Conservation (phyloP, 2,888 invertebrate species). For the Brachynemurus nebulosus region DNA sequence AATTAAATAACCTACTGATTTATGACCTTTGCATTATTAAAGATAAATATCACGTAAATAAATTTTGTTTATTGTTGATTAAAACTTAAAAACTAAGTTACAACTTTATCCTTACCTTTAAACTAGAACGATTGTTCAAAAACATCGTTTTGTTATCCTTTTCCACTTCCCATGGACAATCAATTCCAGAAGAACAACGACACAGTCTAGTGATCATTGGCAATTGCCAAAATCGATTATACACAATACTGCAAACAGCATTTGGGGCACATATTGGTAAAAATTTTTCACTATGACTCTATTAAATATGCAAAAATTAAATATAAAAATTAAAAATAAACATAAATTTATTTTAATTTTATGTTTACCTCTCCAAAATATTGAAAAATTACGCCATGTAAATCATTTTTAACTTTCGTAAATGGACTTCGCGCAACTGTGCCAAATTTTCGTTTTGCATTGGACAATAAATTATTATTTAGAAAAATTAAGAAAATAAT, state of each 20-base stretch:
- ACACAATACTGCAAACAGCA: constrained; percentile 39
- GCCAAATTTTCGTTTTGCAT: no score
- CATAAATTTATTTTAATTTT: background rate
- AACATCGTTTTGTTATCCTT: constrained; percentile 31
- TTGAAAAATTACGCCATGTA: constrained; percentile 6
- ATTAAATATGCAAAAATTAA: constrained; percentile 7
- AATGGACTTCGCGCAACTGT: no score
- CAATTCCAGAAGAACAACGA: constrained; percentile 39
- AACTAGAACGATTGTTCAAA: constrained; percentile 42
- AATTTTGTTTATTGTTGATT: constrained; percentile 3
- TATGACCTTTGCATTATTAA: background rate
- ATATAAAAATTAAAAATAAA: background rate
- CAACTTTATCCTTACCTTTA: constrained; percentile 47
- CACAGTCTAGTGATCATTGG: constrained; percentile 45
- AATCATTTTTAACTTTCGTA: constrained; percentile 1
- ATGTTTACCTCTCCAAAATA: constrained; percentile 5
- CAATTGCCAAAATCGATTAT: constrained; percentile 42
- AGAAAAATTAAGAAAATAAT: no score
- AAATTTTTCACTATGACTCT: constrained; percentile 47
- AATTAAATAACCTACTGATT: no score
- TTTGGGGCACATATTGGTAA: constrained; percentile 35
- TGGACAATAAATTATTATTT: no score
- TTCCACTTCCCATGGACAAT: constrained; percentile 35
- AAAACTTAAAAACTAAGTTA: constrained; percentile 3
- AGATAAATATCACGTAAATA: background rate